Base-by-base conservation (phyloP, 2,888 invertebrate genomes). In the Octodonta nipae region DNA sequence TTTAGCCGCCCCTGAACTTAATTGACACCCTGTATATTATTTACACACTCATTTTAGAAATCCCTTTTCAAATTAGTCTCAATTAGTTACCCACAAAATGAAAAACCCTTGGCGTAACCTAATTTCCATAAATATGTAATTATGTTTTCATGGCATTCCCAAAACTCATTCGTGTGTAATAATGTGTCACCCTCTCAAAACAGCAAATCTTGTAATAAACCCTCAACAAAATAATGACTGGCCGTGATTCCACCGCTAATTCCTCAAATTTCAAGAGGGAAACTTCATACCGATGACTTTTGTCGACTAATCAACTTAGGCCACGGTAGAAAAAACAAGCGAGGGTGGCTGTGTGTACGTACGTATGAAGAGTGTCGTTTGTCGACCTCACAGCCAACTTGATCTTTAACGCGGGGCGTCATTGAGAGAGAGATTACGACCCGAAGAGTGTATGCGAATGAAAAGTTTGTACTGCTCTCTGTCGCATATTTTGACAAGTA, bases 221-320 rank as follows among this genome's bases (percentile, higher is more conserved):
- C 42, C 40, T 11, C 40, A 36, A 40, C 42, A 38, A 35, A 40
- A 40, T 43, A 41, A 41, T 35, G 41, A 40, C 36, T 28, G 28
- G 35, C 41, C 34, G 47, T 47, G 47, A 47, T 47, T 45, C 43
- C 32, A 42, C 47, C 47, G 40, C 47, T 47, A 47, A 47, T 47
- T 45, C 41, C 38, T 35, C 38, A 41, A 47, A 43, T 47, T 42
- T 37, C 36, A 37, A 34, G 36, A 38, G 41, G 43, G 37, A 39
- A 34, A 34, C 33, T 26, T 30, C 35, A 38, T 35, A 33, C 35
- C 37, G 36, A 40, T 40, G 46, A 46, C 46, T 46, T 44, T 41
- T 35, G 41, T 33, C 37, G 27, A 35, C 42, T 46, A 46, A 46
- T 46, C 43, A 43, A 46, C 39, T 46, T 43, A 44, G 43, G 32